Conservation (phyloP, 2,888 invertebrate genomes). For the Trichacis sp. region DNA sequence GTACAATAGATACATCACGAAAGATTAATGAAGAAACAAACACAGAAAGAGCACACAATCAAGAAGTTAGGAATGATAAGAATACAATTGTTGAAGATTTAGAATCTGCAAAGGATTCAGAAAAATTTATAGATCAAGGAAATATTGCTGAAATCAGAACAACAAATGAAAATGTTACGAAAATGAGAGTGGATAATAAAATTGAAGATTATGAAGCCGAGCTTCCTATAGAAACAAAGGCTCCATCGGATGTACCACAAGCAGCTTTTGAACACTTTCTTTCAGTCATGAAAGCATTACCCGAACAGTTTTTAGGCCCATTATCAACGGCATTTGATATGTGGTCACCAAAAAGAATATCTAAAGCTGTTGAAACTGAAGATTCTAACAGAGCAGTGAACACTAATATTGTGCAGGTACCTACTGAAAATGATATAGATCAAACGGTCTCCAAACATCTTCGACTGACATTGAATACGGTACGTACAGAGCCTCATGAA, state of each 20-base stretch:
- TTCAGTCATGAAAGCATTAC: constrained; percentile 58
- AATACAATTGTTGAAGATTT: background rate
- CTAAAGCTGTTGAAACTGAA: background rate
- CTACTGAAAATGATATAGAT: constrained; percentile 13
- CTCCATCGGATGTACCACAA: no score
- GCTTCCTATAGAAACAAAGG: no score
- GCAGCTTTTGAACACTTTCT: constrained; percentile 56
- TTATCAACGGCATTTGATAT: constrained; percentile 58
- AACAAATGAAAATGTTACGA: no score
- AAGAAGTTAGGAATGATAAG: no score
- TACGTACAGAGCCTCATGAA: constrained; percentile 28
- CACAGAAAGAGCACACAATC: no score
- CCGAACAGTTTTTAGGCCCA: constrained; percentile 59
- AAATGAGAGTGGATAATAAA: no score
- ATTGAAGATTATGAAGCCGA: no score
- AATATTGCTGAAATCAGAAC: background rate
- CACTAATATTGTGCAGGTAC: constrained; percentile 32
- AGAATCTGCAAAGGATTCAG: background rate
- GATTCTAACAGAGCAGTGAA: constrained; percentile 9
- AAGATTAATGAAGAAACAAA: background rate
- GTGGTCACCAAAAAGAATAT: constrained; percentile 48
- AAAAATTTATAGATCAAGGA: background rate
- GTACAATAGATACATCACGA: background rate
- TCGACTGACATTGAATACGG: constrained; percentile 35
- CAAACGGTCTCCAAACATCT: constrained; percentile 26